phyloP scores from a whole-genome alignment of 1,140 invertebrate genomes.

The Argopecten irradians region DNA sequence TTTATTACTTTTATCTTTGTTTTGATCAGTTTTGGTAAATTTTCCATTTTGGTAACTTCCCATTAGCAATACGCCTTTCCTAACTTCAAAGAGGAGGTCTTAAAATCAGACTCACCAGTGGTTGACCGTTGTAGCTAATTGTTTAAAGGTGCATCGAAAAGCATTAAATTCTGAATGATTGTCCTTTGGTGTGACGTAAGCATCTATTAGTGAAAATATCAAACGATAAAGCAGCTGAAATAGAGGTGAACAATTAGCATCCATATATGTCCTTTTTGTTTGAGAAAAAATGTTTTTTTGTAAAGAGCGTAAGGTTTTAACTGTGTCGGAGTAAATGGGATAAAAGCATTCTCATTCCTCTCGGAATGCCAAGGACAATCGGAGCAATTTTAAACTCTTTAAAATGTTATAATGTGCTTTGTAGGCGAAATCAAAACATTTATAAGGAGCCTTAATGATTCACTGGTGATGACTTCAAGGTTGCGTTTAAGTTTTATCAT shows the following conservation, averaged over 20 bases:
- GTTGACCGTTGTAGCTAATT: no score
- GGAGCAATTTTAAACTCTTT: neutral
- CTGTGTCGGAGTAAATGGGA: neutral
- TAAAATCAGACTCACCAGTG: no score
- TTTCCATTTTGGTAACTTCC: no score
- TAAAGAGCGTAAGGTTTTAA: neutral
- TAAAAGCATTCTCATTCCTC: neutral
- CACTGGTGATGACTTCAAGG: neutral
- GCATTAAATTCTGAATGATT: neutral
- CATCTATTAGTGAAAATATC: neutral
- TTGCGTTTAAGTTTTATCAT: no score
- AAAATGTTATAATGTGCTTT: neutral
- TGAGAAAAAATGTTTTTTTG: neutral
- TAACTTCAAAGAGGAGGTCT: no score
- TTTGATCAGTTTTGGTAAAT: no score
- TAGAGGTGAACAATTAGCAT: neutral
- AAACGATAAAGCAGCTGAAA: neutral
- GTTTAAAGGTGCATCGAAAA: no score
- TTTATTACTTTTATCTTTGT: no score
- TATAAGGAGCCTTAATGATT: neutral
- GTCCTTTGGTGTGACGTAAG: no score
- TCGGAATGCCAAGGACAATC: neutral
- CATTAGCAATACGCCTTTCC: no score
- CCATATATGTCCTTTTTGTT: neutral
- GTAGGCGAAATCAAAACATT: neutral